Base-by-base conservation (phyloP, 2,888 invertebrate genomes). In the Ernsta delagoae region DNA sequence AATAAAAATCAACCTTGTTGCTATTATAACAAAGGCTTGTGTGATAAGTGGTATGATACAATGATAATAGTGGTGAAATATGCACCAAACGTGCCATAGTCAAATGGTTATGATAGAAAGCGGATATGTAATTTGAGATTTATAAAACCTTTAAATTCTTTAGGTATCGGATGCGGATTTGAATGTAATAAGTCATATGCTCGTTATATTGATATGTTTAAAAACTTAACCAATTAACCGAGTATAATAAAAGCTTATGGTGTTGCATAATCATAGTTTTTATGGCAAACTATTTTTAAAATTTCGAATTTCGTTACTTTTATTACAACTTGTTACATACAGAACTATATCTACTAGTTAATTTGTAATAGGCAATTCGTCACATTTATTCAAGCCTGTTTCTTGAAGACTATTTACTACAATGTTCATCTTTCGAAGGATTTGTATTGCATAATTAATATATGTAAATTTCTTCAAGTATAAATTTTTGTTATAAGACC, bases 251-350 rank as follows among this genome's bases (percentile, higher is more conserved):
- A 67, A 61, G 50, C 9, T 68, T 41, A 61, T 61, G 48, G 50
- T 48, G 31, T 68, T 57, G 48, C 45, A 56, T 61, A 67, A 67
- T 66, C n/a, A n/a, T n/a, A n/a, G n/a, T n/a, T n/a, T n/a, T n/a
- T n/a, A n/a, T n/a, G n/a, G n/a, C n/a, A n/a, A n/a, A n/a, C n/a
- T n/a, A n/a, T n/a, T n/a, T n/a, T n/a, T n/a, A n/a, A n/a, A n/a
- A n/a, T n/a, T n/a, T n/a, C n/a, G n/a, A n/a, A n/a, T n/a, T n/a
- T n/a, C n/a, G n/a, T n/a, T n/a, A n/a, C n/a, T n/a, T n/a, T n/a
- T n/a, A n/a, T n/a, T n/a, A n/a, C n/a, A n/a, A n/a, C n/a, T n/a
- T n/a, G n/a, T n/a, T n/a, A n/a, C n/a, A n/a, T n/a, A n/a, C n/a
- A n/a, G n/a, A n/a, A n/a, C n/a, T n/a, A n/a, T n/a, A n/a, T n/a